These are phyloP conservation scores for Enteromius anoplus DNA, from an alignment of 2,797 vertebrate species.

Conservation along the genomic window DNA sequence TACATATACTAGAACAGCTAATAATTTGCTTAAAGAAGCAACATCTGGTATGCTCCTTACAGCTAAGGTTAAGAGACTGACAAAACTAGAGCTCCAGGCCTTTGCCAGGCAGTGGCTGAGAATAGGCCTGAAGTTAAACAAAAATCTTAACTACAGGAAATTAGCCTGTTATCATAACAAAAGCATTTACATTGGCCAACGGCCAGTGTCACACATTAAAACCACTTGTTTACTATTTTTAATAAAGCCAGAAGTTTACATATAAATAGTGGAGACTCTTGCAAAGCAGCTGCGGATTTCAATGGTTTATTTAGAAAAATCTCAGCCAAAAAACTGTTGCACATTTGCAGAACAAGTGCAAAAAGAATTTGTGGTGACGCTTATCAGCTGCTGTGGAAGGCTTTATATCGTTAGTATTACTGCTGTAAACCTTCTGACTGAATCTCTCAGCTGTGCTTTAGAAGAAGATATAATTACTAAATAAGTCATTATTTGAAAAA, in stretches of 20 bases:
- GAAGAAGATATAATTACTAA: neutral
- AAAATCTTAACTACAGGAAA: constrained; percentile 93
- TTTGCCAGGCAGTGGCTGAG: constrained; percentile 81
- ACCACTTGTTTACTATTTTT: constrained; percentile 83
- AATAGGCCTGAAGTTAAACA: constrained; percentile 87
- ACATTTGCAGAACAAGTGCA: constrained; percentile 71
- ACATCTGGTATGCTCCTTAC: constrained; percentile 90
- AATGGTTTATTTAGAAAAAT: constrained; percentile 74
- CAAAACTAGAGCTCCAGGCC: constrained; percentile 71
- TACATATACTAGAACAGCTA: constrained; percentile 87
- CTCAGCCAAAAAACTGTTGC: constrained; percentile 67
- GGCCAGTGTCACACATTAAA: constrained; percentile 81
- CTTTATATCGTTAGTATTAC: constrained; percentile 55
- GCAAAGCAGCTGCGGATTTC: constrained; percentile 58
- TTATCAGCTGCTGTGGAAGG: constrained; percentile 72
- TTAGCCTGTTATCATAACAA: constrained; percentile 86
- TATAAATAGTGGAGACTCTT: constrained; percentile 70
- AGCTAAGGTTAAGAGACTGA: constrained; percentile 82
- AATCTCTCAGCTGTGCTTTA: constrained; percentile 15
- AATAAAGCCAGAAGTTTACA: constrained; percentile 71
- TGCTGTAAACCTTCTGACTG: constrained; percentile 64
- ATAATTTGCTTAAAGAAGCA: constrained; percentile 92
- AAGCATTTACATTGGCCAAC: constrained; percentile 89
- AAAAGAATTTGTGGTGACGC: constrained; percentile 71
- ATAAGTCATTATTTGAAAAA: neutral